Evolutionary conservation across 2,797 vertebrate genomes (phyloP), one percentile per base, ranked within the genome.

Genomic region (Myripristis murdjan): DNA sequence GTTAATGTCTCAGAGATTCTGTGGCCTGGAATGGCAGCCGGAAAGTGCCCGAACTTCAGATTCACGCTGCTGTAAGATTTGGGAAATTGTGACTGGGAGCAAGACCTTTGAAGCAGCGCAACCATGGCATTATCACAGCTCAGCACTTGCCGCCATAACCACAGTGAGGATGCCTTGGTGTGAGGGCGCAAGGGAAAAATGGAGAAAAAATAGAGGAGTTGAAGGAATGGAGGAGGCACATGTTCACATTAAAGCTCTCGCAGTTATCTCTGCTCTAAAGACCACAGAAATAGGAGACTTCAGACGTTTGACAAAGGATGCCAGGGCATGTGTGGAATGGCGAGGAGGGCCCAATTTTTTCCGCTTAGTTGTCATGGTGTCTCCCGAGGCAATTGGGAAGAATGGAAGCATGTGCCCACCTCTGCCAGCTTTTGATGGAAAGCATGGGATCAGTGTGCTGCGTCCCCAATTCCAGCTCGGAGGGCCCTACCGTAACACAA

Each of bases 331-430:
- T 82, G 70, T 86, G 85, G 88, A 89, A 90, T 87, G 81, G 69
- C 3, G 71, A 88, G 64, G 82, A 93, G 86, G 80, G 83, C 86
- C 64, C 75, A 57, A 72, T 87, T 89, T 86, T 89, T 90, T 91
- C 78, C 75, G 26, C 67, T 74, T 65, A 56, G 96, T 97, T 96
- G 93, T 95, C 92, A 96, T 96, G 94, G 95, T 62, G 81, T 80
- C 90, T 89, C 77, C 83, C 80, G 84, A 92, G 82, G 88, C 53
- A 51, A 80, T 81, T 73, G 75, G 84, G 76, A 87, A 92, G 87
- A 93, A 91, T 89, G 87, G 84, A 82, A 56, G 73, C 83, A 81
- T 92, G 85, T 92, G 75, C 79, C 90, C 83, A 83, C 43, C 85
- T 80, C 83, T 90, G 82, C 76, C 87, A 88, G 65, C 61, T 69